A percentile compares a stretch with the other conserved stretches of the same genome.
phyloP scores from a whole-genome alignment of 2,888 invertebrate species.

The Hybos culiciformis region DNA sequence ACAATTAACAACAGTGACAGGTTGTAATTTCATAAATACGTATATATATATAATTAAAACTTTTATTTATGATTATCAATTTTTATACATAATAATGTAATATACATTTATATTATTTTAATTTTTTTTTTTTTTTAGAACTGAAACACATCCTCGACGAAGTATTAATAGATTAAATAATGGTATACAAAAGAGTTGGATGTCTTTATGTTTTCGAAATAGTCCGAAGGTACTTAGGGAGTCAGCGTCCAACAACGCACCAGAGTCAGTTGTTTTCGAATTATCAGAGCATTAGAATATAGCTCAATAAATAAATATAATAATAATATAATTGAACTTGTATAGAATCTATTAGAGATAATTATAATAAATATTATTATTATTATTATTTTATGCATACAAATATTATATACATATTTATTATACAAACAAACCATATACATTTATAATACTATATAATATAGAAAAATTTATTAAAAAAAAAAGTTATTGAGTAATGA shows the following conservation, averaged over 20 bases:
- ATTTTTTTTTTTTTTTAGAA: background rate
- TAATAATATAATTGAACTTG: constrained; percentile 1
- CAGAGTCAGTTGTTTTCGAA: constrained; percentile 38
- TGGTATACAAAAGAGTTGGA: constrained; percentile 22
- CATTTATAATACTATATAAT: too few species aligned
- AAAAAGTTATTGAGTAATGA: too few species aligned
- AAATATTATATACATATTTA: too few species aligned
- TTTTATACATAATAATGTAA: background rate
- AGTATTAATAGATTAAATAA: constrained; percentile 5
- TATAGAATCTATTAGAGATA: background rate
- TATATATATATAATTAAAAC: too few species aligned
- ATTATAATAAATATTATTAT: background rate
- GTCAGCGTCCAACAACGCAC: constrained; percentile 33
- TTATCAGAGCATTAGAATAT: constrained; percentile 34
- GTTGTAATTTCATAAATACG: constrained; percentile 20
- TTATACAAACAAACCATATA: too few species aligned
- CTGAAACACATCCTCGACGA: constrained; percentile 12
- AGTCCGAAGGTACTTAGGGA: constrained; percentile 35
- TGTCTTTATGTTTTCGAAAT: constrained; percentile 31
- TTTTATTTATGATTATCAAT: background rate
- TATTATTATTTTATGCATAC: background rate
- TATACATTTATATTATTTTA: background rate
- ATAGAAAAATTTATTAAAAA: too few species aligned
- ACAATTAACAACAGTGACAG: background rate
- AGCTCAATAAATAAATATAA: background rate